Conservation (phyloP, 2,113 vertebrate genomes). For the Ramphastos sulfuratus region DNA sequence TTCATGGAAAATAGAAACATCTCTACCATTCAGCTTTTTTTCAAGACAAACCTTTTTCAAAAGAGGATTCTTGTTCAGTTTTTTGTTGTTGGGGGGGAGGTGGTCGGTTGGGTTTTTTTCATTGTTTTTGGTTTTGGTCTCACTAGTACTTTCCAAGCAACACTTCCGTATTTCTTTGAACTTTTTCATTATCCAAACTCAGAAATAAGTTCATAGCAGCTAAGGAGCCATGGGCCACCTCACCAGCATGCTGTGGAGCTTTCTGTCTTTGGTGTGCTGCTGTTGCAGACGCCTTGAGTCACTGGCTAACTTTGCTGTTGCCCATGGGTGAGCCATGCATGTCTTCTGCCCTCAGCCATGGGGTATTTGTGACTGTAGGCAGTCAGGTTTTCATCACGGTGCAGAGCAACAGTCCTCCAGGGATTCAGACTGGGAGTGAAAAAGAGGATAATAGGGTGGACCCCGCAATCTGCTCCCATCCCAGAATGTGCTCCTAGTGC, state of each 20-base stretch:
- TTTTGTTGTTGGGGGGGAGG: neutral
- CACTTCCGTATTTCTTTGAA: neutral
- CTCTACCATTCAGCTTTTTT: neutral
- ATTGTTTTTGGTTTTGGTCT: neutral
- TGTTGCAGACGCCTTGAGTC: neutral
- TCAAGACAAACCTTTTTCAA: neutral
- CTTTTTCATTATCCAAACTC: neutral
- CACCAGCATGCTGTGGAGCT: neutral
- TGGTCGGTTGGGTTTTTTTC: too few species aligned
- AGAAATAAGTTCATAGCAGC: neutral
- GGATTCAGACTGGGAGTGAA: neutral
- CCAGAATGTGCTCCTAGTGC: neutral
- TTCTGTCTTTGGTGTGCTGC: fast-evolving
- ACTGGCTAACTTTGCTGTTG: fast-evolving
- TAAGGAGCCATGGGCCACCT: neutral
- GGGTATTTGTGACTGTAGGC: neutral
- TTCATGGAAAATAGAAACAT: neutral
- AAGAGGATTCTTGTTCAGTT: neutral
- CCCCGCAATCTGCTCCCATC: neutral
- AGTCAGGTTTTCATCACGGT: neutral
- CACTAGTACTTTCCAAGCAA: neutral
- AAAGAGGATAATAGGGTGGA: neutral
- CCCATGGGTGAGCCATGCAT: fast-evolving
- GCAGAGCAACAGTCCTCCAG: neutral
- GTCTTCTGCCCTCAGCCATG: neutral